Conservation (phyloP, 2,113 vertebrate species). For the Python bivittatus region DNA sequence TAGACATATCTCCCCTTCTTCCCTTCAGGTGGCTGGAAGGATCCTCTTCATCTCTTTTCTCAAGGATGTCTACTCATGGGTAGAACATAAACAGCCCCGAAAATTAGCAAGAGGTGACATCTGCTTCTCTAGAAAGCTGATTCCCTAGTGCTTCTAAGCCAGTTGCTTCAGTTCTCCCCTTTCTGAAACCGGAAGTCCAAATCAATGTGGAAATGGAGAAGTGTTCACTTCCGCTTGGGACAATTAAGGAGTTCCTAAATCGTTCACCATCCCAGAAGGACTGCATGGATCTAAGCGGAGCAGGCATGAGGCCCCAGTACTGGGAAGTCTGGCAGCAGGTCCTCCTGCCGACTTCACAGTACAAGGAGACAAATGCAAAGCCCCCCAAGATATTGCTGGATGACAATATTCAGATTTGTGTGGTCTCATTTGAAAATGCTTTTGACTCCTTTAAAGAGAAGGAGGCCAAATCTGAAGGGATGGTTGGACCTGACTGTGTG, state of each 20-base stretch:
- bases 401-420: conserved; percentile 9
- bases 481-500: neutral
- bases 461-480: neutral
- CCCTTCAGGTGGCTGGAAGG: neutral
- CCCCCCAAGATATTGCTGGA: neutral
- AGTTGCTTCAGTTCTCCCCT: conserved; percentile 1
- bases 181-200: conserved; percentile 5
- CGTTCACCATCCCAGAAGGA: neutral
- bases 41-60: neutral
- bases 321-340: conserved; percentile 29
- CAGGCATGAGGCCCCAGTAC: neutral
- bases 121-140: neutral
- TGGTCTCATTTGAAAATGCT: neutral
- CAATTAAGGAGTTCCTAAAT: conserved; percentile 12
- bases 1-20: neutral
- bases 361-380: neutral
- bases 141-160: neutral
- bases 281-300: neutral
- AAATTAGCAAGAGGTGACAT: neutral
- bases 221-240: neutral
- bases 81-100: neutral
- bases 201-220: conserved; percentile 29
- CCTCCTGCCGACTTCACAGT: neutral
- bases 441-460: neutral
- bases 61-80: neutral